Base-by-base conservation (phyloP, 2,113 vertebrate genomes). In the Cygnus atratus region DNA sequence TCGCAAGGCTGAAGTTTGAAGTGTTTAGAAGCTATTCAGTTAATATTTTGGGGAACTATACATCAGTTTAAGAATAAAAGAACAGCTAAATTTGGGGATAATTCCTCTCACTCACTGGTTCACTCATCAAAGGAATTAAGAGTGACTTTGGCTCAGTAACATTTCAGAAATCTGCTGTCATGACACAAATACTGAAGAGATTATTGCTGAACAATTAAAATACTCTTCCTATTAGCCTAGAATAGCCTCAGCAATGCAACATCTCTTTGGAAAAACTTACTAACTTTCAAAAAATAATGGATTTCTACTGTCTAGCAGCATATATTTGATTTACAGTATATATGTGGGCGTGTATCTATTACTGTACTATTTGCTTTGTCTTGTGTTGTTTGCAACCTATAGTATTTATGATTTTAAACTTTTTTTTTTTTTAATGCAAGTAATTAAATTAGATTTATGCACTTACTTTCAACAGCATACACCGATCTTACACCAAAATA, bases 351-450 rank as follows among this genome's bases (percentile, higher is more conserved):
- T 48, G 6, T 80, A 39, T n/a, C 84, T 82, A 71, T 89, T 68
- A 52, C 39, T 80, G 37, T 86, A 46, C 35, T 59, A 65, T 35
- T 55, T 94, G 22, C 82, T 94, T 95, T 87, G 44, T n/a, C 58
- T 85, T 39, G 31, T 16, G 7, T 75, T 84, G 12, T 68, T 93
- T 93, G 57, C 6, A 0, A 65, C 12, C n/a, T 37, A 72, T 52
- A 92, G 35, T 92, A 96, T 93, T 95, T 93, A 96, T 84, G 29
- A 72, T 68, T 90, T 90, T n/a, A 54, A 90, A 68, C 43, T 6
- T 46, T 84, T 91, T 52, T 35, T 35, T 62, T 59, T 78, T 90
- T 70, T 4, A 62, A 90, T 37, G 46, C 67, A 90, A 86, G 25
- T 46, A 84, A 80, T 80, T 85, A 33, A 83, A 83, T 73, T 17